Evolutionary conservation across 2,113 vertebrate species (phyloP).

Genomic region (Phylloscopus whistleri): DNA sequence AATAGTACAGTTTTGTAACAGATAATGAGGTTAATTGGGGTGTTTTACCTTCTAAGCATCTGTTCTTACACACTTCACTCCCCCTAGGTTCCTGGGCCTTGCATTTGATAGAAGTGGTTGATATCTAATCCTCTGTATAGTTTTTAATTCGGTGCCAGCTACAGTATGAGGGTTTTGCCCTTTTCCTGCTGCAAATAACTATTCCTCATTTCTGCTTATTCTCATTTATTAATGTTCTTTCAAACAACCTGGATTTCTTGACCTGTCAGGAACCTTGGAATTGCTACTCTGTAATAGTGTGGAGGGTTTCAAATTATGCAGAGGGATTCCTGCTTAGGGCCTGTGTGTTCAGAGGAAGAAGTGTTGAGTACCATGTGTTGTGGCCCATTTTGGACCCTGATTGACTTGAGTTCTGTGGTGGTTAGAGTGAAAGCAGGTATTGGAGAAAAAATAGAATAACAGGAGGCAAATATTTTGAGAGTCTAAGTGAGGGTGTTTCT

Average conservation of each 20-base stretch:
- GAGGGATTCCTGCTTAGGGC: background rate
- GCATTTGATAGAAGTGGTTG: constrained; percentile 40
- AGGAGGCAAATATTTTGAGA: background rate
- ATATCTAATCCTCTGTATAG: background rate
- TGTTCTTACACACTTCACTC: constrained; percentile 60
- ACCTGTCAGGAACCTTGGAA: background rate
- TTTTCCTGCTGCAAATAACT: background rate
- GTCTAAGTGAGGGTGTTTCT: background rate
- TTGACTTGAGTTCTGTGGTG: background rate
- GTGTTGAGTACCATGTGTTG: background rate
- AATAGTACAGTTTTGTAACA: constrained; percentile 49
- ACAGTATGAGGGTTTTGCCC: background rate
- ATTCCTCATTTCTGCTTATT: background rate
- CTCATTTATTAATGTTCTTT: background rate
- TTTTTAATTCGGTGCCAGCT: constrained; percentile 8
- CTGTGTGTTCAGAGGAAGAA: background rate
- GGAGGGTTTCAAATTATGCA: background rate
- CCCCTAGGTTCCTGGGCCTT: constrained; percentile 57
- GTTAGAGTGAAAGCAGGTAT: background rate
- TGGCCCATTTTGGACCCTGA: no score
- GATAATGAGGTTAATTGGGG: constrained; percentile 76
- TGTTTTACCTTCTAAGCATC: constrained; percentile 52
- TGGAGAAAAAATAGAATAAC: background rate
- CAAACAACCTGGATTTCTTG: background rate
- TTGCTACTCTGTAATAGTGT: background rate